Base-by-base conservation (phyloP, 2,113 vertebrate species). In the Lonchura striata region DNA sequence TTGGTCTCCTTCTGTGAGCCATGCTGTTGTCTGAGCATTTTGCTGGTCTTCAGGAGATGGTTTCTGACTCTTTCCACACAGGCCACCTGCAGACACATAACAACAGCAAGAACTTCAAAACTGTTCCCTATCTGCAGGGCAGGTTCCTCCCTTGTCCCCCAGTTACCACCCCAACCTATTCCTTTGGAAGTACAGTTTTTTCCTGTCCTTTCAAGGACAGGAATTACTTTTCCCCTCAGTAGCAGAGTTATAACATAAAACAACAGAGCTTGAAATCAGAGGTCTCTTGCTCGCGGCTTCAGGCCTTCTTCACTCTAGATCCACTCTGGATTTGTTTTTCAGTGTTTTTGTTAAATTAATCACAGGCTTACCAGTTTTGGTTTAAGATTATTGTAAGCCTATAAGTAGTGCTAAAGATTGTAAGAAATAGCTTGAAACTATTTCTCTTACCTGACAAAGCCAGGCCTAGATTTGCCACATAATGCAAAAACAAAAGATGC, bases 11-110 rank as follows among this genome's bases (percentile, higher is more conserved):
- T 97, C 86, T 98, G 97, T 42, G 90, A 86, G 44, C 97, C 91
- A n/a, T 98, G 97, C 24, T 98, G 97, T 39, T 99, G 98, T 47
- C 99, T 97, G 88, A 99, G 97, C 46, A 94, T 96, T 97, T 98
- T 98, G 91, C 98, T 97, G 53, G 97, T 98, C 98, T 99, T 99
- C 72, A 99, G 96, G 50, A 99, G 98, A 74, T 98, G 96, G 66
- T 94, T 98, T 97, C 98, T 98, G 44, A 98, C 92, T 90, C 97
- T 97, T 56, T 89, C 86, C 44, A 97, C 54, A 46, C 97, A 98
- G 46, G 97, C 95, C 42, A 88, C 89, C 99, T 99, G 95, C 52
- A 93, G 92, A 82, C 13, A 96, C 52, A 93, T 15, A 94, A 92
- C 66, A 69, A 84, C 81, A 82, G 72, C 9, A 92, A 41, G 42